Base-by-base conservation (phyloP, 2,113 vertebrate genomes). In the Pardalotus punctatus region DNA sequence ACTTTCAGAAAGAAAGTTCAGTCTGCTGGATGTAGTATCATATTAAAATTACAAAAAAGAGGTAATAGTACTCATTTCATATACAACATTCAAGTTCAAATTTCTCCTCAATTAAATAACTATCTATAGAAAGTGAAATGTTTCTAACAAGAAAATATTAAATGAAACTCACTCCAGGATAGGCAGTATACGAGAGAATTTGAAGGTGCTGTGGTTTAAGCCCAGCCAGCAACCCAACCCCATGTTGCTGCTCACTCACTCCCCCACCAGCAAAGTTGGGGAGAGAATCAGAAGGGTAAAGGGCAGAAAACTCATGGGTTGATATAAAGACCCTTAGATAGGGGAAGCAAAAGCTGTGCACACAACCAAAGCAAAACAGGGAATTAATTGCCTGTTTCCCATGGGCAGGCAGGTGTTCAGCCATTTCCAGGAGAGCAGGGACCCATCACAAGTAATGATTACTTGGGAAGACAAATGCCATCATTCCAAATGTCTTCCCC, bases 1-100 rank as follows among this genome's bases (percentile, higher is more conserved):
- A 72, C 31, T 53, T 77, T 36, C 36, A 76, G 29, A 42, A 83
- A 40, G 19, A 11, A 78, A 51, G 7, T 23, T 64, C 16, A 31
- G 17, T 45, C 67, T 45, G 5, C 5, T 1, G 0, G 6, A n/a
- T 33, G 14, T 45, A 54, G 20, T 43, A 38, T 35, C 1, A 0
- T 60, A 43, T 27, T 14, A 62, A 81, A 77, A 77, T 48, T 15
- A 70, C 6, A 54, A 60, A 31, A 38, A 61, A 36, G 23, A 69
- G 12, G 11, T 12, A 73, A 35, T 8, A 5, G 2, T n/a, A 12
- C 11, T 38, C 84, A 33, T 3, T 31, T 62, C 29, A 58, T 21
- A 29, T 33, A 10, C 4, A 40, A 5, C 4, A 3, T 42, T 70
- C 8, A 61, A 45, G 11, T 66, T 88, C 42, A 77, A 83, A 54